A percentile compares a stretch with the other conserved stretches of the same genome.
Evolutionary conservation across 2,113 vertebrate genomes (phyloP).

Genomic region (Megalops atlanticus): DNA sequence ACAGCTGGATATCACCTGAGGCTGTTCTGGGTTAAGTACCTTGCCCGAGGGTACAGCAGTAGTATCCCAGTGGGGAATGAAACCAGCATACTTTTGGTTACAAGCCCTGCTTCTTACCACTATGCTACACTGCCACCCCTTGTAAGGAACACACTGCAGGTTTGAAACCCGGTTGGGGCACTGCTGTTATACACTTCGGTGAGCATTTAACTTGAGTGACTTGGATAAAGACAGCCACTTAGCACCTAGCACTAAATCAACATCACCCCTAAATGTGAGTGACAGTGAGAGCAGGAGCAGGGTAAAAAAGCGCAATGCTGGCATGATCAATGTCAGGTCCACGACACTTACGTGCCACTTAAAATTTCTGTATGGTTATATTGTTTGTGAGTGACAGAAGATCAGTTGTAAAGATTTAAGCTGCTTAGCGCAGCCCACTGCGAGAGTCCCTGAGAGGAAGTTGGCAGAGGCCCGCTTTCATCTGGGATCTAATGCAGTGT

Average conservation of each 20-base stretch:
- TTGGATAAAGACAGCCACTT: not conserved
- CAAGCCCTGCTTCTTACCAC: too few relatives aligned
- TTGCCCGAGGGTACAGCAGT: too few relatives aligned
- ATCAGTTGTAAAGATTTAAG: not conserved
- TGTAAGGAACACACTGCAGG: not conserved
- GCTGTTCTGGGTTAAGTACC: too few relatives aligned
- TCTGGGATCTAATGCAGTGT: not conserved
- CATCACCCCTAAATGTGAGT: not conserved
- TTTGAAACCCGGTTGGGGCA: not conserved
- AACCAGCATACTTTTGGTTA: too few relatives aligned
- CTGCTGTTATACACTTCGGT: not conserved
- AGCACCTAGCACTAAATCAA: not conserved
- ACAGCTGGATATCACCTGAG: too few relatives aligned
- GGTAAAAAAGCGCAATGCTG: not conserved
- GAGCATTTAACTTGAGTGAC: not conserved
- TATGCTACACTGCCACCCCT: not conserved
- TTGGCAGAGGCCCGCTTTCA: not conserved
- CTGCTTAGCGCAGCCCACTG: not conserved
- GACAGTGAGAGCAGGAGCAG: not conserved
- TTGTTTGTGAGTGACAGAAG: not conserved
- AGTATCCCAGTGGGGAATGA: too few relatives aligned
- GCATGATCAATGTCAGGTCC: not conserved
- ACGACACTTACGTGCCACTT: not conserved
- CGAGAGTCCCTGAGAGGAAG: not conserved
- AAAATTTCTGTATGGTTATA: not conserved